phyloP scores from a whole-genome alignment of 1,140 invertebrate species.

The Eubasilissa regina region DNA sequence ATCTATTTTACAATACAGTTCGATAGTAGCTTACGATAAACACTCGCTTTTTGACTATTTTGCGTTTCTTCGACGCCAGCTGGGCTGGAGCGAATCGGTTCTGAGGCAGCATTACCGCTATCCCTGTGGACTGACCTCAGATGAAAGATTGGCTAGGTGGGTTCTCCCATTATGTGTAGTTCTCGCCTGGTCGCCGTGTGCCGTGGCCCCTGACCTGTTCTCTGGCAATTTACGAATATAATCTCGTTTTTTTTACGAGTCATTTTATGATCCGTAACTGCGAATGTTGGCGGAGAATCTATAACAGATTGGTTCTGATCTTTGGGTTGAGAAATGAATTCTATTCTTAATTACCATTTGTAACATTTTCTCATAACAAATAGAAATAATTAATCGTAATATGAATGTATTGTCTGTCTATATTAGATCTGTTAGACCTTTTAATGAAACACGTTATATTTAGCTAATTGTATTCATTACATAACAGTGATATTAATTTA shows the following conservation, averaged over 20 bases:
- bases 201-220: neutral
- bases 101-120: neutral
- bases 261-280: neutral
- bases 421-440: too few species aligned
- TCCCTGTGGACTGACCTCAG: neutral
- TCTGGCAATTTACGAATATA: neutral
- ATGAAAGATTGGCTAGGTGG: neutral
- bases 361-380: too few species aligned
- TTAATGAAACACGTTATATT: too few species aligned
- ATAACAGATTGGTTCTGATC: too few species aligned
- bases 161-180: constrained; percentile 15
- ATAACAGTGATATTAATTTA: too few species aligned
- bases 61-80: neutral
- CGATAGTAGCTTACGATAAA: neutral
- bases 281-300: too few species aligned
- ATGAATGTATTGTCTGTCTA: too few species aligned
- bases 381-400: too few species aligned
- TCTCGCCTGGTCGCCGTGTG: constrained; percentile 1
- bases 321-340: too few species aligned
- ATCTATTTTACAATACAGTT: neutral
- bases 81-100: neutral
- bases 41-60: neutral
- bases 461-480: too few species aligned
- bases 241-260: constrained; percentile 2
- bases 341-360: too few species aligned